Conservation (phyloP, 2,113 vertebrate species). For the Platichthys flesus region DNA sequence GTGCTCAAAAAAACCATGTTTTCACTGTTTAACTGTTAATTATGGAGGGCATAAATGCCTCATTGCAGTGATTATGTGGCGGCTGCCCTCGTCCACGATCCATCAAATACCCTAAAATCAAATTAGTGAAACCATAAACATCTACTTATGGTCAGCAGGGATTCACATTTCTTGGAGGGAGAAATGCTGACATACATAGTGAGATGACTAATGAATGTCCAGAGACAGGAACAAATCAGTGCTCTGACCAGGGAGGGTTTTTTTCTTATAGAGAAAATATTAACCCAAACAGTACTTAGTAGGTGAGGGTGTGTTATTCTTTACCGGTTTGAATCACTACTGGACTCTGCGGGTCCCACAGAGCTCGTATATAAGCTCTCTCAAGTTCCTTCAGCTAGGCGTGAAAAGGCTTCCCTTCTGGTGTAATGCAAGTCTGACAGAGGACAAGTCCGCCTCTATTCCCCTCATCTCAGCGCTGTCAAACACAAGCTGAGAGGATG, state of each 20-base stretch:
- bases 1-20: slow-evolving; percentile 27
- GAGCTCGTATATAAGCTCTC: slow-evolving; percentile 81
- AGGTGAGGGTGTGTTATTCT: slow-evolving; percentile 82
- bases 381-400: slow-evolving; percentile 76
- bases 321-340: slow-evolving; percentile 78
- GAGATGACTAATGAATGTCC: slow-evolving; percentile 74
- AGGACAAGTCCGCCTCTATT: slow-evolving; percentile 80
- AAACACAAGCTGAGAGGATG: slow-evolving; percentile 50
- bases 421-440: slow-evolving; percentile 73
- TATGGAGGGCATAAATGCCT: slow-evolving; percentile 55
- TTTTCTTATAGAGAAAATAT: slow-evolving; percentile 77
- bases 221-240: slow-evolving; percentile 74
- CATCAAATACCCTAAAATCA: slow-evolving; percentile 68
- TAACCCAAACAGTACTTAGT: slow-evolving; percentile 80
- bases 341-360: slow-evolving; percentile 77
- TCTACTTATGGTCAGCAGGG: slow-evolving; percentile 72
- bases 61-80: slow-evolving; percentile 59
- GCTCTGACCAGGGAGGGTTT: slow-evolving; percentile 59
- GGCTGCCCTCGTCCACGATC: slow-evolving; percentile 45
- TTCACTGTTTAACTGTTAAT: slow-evolving; percentile 59
- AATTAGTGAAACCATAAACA: slow-evolving; percentile 79
- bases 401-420: slow-evolving; percentile 80
- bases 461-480: slow-evolving; percentile 40
- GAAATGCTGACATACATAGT: slow-evolving; percentile 64
- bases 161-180: slow-evolving; percentile 55